Evolutionary conservation across 1,140 invertebrate genomes (phyloP), one percentile per base, ranked within the genome.

Genomic region (Papilio glaucus): DNA sequence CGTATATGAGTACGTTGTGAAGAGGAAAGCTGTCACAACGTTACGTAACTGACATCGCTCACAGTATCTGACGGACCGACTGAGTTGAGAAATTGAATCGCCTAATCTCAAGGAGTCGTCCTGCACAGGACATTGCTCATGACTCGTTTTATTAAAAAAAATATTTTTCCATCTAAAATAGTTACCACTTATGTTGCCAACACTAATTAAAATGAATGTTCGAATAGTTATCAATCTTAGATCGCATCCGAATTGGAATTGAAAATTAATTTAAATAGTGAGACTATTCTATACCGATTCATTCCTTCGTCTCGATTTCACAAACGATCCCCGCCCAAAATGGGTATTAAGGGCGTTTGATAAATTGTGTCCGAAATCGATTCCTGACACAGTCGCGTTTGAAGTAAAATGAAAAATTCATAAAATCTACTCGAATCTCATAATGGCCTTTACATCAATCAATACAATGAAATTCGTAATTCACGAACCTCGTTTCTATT

Each of bases 41-140:
- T 74, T 76, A 81, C 78, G 84, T 83, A 77, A 81, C 77, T 84
- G 78, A 83, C 85, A 92, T 91, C 90, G 83, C 86, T 91, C 90
- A 90, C 85, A 72, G 81, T 84, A 70, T 76, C 76, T 82, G 90
- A 92, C 90, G 85, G 85, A 87, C 84, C 90, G 86, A 92, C 85
- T 90, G 85, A 88, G 82, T 87, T 90, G 88, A 85, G 88, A 92
- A 92, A 92, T 92, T 91, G 88, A 90, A 91, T 85, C 83, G 84
- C 77, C 77, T 84, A 81, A 89, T 86, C 82, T 84, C 77, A 87
- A 83, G 4, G 86, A 86, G 29, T 33, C 29, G n/a, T n/a, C n/a
- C n/a, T n/a, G n/a, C n/a, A n/a, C n/a, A n/a, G 86, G 84, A 62
- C 75, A 78, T 69, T 67, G 67, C 57, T 45, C 73, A 37, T 38